Percentiles rank a stretch among this genome's conserved stretches.
Evolutionary conservation across 1,140 invertebrate genomes (phyloP).

Genomic region (Neotoxoptera formosana): DNA sequence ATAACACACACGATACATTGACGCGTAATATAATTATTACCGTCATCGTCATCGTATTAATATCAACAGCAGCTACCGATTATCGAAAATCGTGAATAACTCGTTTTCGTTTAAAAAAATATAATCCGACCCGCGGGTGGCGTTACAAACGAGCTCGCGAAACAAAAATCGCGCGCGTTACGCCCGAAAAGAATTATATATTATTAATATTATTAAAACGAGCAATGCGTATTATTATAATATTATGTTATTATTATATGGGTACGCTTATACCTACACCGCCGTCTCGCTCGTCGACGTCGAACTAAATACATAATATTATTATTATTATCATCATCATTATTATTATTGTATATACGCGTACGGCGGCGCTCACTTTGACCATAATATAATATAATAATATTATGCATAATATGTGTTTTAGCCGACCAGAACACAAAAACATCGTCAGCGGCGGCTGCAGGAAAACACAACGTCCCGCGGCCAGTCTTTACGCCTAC

Average conservation of each 20-base stretch:
- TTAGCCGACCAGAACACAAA: neutral
- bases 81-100: neutral
- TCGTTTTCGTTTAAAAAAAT: neutral
- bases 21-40: neutral
- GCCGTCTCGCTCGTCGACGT: neutral
- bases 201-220: neutral
- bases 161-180: neutral
- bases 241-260: no score
- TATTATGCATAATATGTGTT: neutral
- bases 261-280: no score
- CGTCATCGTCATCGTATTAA: no score
- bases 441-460: neutral
- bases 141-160: neutral
- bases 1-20: neutral
- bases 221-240: no score
- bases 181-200: neutral
- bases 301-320: neutral
- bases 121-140: neutral
- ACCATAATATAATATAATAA: neutral
- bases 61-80: neutral
- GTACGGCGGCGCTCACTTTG: neutral
- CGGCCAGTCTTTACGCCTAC: conserved; percentile 13
- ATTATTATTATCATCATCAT: neutral
- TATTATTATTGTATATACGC: neutral
- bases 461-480: neutral